Evolutionary conservation across 2,113 vertebrate genomes (phyloP).

Genomic region (Corydoras maculifer): DNA sequence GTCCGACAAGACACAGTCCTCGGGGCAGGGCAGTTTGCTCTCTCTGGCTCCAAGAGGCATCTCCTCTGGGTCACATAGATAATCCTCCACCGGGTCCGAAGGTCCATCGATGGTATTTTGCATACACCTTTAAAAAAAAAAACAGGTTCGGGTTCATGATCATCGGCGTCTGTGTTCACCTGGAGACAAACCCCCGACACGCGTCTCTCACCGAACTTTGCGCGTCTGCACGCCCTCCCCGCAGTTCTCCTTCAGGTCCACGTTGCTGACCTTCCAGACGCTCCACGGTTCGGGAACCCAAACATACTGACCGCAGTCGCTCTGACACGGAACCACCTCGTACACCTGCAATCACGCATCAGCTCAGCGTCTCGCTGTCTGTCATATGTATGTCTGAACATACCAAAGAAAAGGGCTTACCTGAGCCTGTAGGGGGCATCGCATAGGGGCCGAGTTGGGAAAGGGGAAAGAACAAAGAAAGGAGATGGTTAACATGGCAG

Average conservation of each 20-base stretch:
- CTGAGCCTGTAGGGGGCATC: conserved; percentile 55
- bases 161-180: too few species aligned
- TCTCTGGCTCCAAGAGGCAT: conserved; percentile 91
- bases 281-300: conserved; percentile 94
- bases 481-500: background rate
- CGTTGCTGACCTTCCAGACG: conserved; percentile 89
- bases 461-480: conserved; percentile 5
- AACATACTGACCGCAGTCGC: conserved; percentile 87
- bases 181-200: too few species aligned
- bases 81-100: conserved; percentile 88
- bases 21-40: conserved; percentile 84
- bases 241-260: conserved; percentile 87
- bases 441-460: too few species aligned
- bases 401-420: conserved; percentile 37
- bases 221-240: conserved; percentile 92
- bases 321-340: conserved; percentile 92
- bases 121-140: conserved; percentile 76
- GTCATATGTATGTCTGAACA: too few species aligned
- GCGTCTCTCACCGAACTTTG: conserved; percentile 81
- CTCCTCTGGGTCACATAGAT: conserved; percentile 93
- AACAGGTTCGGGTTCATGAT: background rate
- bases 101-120: conserved; percentile 92
- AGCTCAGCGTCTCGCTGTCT: background rate
- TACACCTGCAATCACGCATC: conserved; percentile 20
- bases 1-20: conserved; percentile 91